Evolutionary conservation across 2,797 vertebrate species (phyloP).

Genomic region (Masticophis lateralis): DNA sequence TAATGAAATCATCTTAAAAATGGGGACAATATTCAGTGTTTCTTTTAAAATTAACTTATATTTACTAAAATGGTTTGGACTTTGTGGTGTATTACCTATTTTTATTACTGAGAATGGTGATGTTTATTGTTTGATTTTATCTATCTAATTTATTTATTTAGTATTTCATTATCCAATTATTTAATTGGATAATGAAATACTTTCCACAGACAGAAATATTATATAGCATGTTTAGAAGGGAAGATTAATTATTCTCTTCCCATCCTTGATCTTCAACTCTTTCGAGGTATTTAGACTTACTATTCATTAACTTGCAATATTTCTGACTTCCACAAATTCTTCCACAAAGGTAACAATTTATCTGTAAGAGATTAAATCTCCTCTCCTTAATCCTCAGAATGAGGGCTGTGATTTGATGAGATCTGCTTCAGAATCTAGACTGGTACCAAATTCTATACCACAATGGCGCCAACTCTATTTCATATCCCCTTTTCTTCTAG

Average conservation of each 20-base stretch:
- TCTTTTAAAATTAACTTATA: constrained; percentile 28
- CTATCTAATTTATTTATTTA: not conserved
- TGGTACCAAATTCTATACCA: not conserved
- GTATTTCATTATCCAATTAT: no score
- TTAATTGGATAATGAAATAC: not conserved
- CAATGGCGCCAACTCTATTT: not conserved
- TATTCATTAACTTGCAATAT: not conserved
- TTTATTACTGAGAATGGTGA: constrained; percentile 39
- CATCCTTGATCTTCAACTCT: not conserved
- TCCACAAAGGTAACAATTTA: not conserved
- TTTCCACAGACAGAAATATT: not conserved
- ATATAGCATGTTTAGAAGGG: not conserved
- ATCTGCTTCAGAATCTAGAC: not conserved
- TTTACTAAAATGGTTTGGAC: not conserved
- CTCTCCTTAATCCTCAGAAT: not conserved
- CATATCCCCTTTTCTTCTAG: not conserved
- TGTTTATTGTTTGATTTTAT: not conserved
- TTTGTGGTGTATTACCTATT: constrained; percentile 25
- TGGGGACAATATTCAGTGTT: constrained; percentile 32
- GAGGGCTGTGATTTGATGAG: not conserved
- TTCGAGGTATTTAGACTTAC: not conserved
- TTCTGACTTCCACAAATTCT: not conserved
- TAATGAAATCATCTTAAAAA: constrained; percentile 31
- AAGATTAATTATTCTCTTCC: not conserved
- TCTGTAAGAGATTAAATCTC: not conserved